phyloP scores from a whole-genome alignment of 2,888 invertebrate species.

The Cheilosia urbana region DNA sequence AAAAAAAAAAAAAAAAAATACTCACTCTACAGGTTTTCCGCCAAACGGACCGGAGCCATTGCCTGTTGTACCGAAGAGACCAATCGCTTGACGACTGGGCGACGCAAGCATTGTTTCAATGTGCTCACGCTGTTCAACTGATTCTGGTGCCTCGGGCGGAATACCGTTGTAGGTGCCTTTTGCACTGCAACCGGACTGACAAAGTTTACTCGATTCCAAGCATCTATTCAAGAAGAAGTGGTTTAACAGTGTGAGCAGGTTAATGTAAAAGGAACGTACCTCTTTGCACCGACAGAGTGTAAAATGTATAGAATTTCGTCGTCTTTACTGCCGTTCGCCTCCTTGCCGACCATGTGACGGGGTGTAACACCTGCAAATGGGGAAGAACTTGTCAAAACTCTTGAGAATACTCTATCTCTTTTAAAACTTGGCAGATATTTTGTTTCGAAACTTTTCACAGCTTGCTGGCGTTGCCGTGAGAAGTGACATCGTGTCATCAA shows the following conservation, averaged over 20 bases:
- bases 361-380: conserved; percentile 85
- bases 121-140: conserved; percentile 86
- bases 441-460: too few species aligned
- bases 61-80: conserved; percentile 77
- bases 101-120: conserved; percentile 89
- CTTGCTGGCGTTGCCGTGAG: too few species aligned
- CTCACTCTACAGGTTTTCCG: conserved; percentile 78
- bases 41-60: conserved; percentile 67
- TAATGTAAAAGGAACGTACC: conserved; percentile 82
- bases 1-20: conserved; percentile 10
- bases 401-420: too few species aligned
- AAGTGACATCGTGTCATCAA: not conserved
- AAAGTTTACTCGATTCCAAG: conserved; percentile 82
- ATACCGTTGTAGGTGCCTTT: conserved; percentile 91
- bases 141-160: conserved; percentile 87
- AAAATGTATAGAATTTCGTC: conserved; percentile 91
- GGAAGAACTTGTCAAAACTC: not conserved
- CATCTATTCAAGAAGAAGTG: conserved; percentile 77
- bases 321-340: conserved; percentile 85
- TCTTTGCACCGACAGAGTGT: conserved; percentile 93
- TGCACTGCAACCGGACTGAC: conserved; percentile 90
- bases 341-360: conserved; percentile 89
- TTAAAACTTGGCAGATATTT: too few species aligned
- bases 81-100: conserved; percentile 81
- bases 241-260: not conserved